These are phyloP conservation scores for Tetranychus cinnabarinus DNA, from an alignment of 1,140 invertebrate species.

Conservation along the genomic window DNA sequence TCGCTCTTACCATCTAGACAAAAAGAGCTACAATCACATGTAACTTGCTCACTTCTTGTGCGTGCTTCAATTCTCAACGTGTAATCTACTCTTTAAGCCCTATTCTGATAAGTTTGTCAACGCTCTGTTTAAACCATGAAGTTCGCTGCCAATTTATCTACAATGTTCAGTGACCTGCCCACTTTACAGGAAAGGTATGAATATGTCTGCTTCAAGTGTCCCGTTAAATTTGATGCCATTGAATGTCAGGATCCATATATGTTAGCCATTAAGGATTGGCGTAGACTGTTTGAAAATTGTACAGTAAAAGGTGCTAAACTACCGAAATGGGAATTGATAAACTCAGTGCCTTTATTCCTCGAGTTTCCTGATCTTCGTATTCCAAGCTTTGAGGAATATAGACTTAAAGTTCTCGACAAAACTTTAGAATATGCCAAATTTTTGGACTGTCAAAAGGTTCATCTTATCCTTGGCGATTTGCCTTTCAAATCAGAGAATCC, in stretches of 20 bases:
- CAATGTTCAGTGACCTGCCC: conserved; percentile 4
- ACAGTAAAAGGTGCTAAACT: background rate
- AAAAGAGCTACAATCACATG: too few relatives aligned
- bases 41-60: too few relatives aligned
- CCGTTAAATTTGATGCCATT: background rate
- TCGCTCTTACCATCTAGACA: too few relatives aligned
- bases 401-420: background rate
- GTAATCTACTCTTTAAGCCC: too few relatives aligned
- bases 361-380: background rate
- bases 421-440: conserved; percentile 2
- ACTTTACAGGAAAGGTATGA: conserved; percentile 3
- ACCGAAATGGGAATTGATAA: conserved; percentile 7
- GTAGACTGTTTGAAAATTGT: background rate
- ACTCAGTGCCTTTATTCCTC: background rate
- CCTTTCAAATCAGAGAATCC: background rate
- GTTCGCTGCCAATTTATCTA: conserved; percentile 6
- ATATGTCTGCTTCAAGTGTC: conserved; percentile 2
- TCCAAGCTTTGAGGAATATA: conserved; percentile 4
- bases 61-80: too few relatives aligned
- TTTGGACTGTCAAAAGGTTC: conserved; percentile 6
- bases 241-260: conserved; percentile 9
- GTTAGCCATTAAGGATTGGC: conserved; percentile 4
- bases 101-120: too few relatives aligned
- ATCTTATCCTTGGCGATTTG: conserved; percentile 1
- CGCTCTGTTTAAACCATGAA: background rate